Percentiles rank a stretch among this genome's conserved stretches.
These are phyloP conservation scores for Xiphophorus couchianus DNA, from an alignment of 2,113 vertebrate species.

Conservation along the genomic window DNA sequence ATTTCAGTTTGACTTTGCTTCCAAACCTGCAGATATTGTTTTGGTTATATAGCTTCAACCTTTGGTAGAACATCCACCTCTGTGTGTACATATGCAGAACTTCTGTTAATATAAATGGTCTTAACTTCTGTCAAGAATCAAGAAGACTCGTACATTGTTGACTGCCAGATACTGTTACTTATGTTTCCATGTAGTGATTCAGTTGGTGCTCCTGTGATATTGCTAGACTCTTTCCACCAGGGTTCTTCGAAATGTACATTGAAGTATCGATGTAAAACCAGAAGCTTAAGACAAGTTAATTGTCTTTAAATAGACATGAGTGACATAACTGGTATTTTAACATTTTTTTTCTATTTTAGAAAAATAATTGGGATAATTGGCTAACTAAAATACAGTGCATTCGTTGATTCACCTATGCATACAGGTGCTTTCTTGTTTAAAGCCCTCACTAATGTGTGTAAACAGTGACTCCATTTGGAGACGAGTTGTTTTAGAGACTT, in stretches of 20 bases:
- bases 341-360: too few relatives aligned
- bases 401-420: neutral
- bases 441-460: neutral
- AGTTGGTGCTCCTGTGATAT: neutral
- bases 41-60: neutral
- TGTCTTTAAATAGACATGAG: neutral
- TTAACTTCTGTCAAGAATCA: too few relatives aligned
- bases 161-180: neutral
- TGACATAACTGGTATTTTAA: neutral
- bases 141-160: neutral
- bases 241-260: neutral
- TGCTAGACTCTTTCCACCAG: neutral
- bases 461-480: neutral
- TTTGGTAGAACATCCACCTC: neutral
- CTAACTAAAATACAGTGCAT: too few relatives aligned
- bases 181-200: neutral
- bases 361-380: too few relatives aligned
- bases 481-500: neutral
- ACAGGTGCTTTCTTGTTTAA: neutral
- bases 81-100: neutral
- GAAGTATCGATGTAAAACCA: neutral
- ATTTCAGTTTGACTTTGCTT: neutral
- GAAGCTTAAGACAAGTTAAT: neutral
- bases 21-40: neutral
- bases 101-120: neutral